phyloP scores from a whole-genome alignment of 2,797 vertebrate species.

The Nyctibius grandis region DNA sequence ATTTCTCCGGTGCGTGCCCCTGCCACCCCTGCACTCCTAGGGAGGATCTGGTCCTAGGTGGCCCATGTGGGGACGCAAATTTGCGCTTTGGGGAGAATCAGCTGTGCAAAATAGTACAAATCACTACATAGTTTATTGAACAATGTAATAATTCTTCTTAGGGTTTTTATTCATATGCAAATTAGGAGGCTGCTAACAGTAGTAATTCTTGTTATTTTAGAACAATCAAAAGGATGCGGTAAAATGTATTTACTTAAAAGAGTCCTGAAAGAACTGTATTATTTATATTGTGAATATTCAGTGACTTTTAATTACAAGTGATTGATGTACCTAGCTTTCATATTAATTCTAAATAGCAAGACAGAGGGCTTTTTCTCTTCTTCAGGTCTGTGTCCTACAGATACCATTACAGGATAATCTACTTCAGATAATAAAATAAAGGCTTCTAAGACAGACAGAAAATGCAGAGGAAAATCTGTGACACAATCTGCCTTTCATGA shows the following conservation, averaged over 20 bases:
- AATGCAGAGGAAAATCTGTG: background rate
- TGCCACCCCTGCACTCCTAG: background rate
- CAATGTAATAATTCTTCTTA: background rate
- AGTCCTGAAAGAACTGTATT: background rate
- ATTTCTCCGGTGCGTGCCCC: background rate
- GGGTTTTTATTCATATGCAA: background rate
- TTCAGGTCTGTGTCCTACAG: background rate
- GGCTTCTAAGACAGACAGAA: background rate
- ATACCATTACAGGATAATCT: background rate
- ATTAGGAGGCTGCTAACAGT: background rate
- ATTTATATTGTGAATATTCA: background rate
- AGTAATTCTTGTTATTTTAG: background rate
- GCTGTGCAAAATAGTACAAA: background rate
- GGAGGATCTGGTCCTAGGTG: background rate
- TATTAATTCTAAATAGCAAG: background rate
- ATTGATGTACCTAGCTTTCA: background rate
- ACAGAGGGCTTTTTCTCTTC: background rate
- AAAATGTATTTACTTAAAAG: background rate
- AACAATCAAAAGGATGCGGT: background rate
- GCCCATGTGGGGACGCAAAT: background rate
- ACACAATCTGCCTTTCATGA: background rate
- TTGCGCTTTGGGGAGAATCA: background rate
- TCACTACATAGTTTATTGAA: background rate
- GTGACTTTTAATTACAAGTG: background rate
- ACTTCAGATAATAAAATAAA: background rate